Base-by-base conservation (phyloP, 2,797 vertebrate genomes). In the Calcarius lapponicus region DNA sequence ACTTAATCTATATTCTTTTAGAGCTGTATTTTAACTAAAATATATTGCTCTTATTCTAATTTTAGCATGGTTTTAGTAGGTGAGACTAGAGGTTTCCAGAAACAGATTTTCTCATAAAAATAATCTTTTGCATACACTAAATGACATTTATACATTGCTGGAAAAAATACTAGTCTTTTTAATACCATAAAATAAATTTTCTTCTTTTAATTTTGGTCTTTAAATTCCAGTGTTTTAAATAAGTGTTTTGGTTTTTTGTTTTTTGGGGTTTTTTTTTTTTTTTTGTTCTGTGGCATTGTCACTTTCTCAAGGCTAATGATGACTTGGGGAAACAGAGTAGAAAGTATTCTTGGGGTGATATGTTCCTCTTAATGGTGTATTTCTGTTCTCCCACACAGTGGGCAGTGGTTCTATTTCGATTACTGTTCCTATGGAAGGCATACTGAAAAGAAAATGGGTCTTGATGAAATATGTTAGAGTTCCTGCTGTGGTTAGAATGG, bases 271-370 rank as follows among this genome's bases (percentile, higher is more conserved):
- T 75, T 47, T 47, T 24, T 48, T 28, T 51, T 51, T 43, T 75
- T 61, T 20, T 51, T 53, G 28, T 53, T 8, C 38, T 74, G 7
- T 79, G 32, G 13, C 13, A 13, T 32, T 66, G n/a, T 43, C 4
- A 10, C 72, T 84, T 72, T 75, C 17, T 80, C 2, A 2, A 48
- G 34, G 26, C 17, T 36, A 70, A 6, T 0, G 0, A 1, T 65
- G n/a, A 43, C 48, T 45, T 74, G 32, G 9, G n/a, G 16, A 56
- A 62, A 65, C 13, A 24, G 19, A 62, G 17, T 18, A 69, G 45
- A 71, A 61, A 74, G 25, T 13, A 7, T 92, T 43, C 20, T 82
- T 6, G 4, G 32, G 43, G 32, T 43, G 9, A 47, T 4, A 1
- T 66, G 38, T 18, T 67, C 17, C 7, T 62, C 48, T 73, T 81